phyloP scores from a whole-genome alignment of 2,888 invertebrate genomes.

The Phrixothrix hirtus region DNA sequence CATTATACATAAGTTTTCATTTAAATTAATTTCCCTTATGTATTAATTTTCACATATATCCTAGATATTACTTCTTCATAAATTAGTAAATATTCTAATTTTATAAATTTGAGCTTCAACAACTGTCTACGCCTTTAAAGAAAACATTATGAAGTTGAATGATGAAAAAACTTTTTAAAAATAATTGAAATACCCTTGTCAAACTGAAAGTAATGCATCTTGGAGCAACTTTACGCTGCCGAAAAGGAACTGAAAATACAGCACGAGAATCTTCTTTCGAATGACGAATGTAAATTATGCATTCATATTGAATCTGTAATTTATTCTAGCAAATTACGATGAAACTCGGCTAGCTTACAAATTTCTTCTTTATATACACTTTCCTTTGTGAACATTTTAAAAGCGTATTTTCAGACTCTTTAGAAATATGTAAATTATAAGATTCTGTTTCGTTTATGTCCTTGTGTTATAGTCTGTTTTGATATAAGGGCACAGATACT shows the following conservation, averaged over 20 bases:
- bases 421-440: slow-evolving; percentile 8
- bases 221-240: slow-evolving; percentile 13
- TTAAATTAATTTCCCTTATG: no score
- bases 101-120: no score
- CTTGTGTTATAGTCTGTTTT: no score
- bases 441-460: slow-evolving; percentile 7
- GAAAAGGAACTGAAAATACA: slow-evolving; percentile 24
- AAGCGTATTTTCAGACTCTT: slow-evolving; percentile 2
- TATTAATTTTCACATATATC: no score
- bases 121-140: background rate
- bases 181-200: slow-evolving; percentile 32
- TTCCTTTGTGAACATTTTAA: slow-evolving; percentile 12
- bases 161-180: slow-evolving; percentile 27
- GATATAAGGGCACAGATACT: no score
- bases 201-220: slow-evolving; percentile 23
- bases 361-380: slow-evolving; percentile 10
- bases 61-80: no score
- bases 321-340: slow-evolving; percentile 25
- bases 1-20: no score
- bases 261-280: slow-evolving; percentile 8
- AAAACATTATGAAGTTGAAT: slow-evolving; percentile 19
- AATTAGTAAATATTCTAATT: no score
- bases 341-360: slow-evolving; percentile 6
- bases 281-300: slow-evolving; percentile 24
- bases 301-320: slow-evolving; percentile 25